phyloP scores from a whole-genome alignment of 1,140 invertebrate species.

The Diplogasteroides magnus region DNA sequence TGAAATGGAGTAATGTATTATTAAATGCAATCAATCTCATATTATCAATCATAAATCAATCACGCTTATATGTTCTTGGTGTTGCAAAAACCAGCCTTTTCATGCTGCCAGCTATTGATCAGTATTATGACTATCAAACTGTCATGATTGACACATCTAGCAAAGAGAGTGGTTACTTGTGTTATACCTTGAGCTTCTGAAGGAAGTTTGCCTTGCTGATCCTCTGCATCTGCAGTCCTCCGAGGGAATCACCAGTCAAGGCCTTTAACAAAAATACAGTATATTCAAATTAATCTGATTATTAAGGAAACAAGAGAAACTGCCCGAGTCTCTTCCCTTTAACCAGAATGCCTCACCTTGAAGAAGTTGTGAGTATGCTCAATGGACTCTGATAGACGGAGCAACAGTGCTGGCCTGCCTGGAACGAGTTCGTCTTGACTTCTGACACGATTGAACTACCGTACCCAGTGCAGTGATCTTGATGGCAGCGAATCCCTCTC shows the following conservation, averaged over 20 bases:
- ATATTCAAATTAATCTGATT: conserved; percentile 50
- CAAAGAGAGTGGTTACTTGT: not conserved
- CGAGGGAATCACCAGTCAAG: conserved; percentile 2
- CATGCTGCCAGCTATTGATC: too few relatives aligned
- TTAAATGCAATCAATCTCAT: too few relatives aligned
- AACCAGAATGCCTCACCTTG: conserved; percentile 75
- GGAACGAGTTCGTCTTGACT: not conserved
- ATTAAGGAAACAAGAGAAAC: too few relatives aligned
- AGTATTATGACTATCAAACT: too few relatives aligned
- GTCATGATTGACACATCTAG: too few relatives aligned
- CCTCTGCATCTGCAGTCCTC: conserved; percentile 42
- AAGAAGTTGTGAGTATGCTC: conserved; percentile 86
- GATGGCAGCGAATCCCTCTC: conserved; percentile 90
- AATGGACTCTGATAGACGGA: conserved; percentile 85
- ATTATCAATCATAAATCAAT: too few relatives aligned
- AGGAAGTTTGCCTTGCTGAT: conserved; percentile 72
- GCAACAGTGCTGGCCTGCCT: conserved; percentile 84
- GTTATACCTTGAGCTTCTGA: conserved; percentile 68
- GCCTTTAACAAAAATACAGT: not conserved
- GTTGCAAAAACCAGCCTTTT: too few relatives aligned
- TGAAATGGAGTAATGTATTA: conserved; percentile 18
- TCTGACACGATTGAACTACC: not conserved
- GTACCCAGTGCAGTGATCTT: conserved; percentile 85
- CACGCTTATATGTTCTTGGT: too few relatives aligned
- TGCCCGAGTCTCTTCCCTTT: too few relatives aligned